Percentiles rank a stretch among this genome's conserved stretches.
Conservation (phyloP, 2,888 invertebrate genomes). For the Hemistola chrysoprasaria region DNA sequence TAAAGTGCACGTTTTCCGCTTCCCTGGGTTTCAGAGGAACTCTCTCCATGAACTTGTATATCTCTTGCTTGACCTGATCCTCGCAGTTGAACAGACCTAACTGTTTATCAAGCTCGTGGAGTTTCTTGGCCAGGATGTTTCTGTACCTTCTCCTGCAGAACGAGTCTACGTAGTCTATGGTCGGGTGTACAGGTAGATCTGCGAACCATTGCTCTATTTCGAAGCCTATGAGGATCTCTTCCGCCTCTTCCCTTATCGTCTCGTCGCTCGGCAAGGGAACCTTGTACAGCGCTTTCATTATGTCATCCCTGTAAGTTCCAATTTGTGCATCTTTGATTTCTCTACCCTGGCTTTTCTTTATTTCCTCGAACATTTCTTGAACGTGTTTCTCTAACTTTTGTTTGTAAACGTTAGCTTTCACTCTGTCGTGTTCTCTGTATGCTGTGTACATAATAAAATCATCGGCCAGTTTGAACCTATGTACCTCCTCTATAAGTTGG, state of each 20-base stretch:
- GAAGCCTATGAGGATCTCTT: constrained; percentile 49
- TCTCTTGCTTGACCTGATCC: constrained; percentile 40
- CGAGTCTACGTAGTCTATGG: constrained; percentile 30
- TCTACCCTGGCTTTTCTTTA: constrained; percentile 41
- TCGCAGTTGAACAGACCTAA: constrained; percentile 26
- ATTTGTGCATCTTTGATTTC: constrained; percentile 38
- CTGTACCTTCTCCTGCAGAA: constrained; percentile 39
- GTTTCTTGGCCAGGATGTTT: constrained; percentile 48
- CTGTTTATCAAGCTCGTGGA: constrained; percentile 44
- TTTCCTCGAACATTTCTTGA: constrained; percentile 39
- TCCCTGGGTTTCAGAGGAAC: constrained; percentile 37
- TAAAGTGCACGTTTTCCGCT: constrained; percentile 38
- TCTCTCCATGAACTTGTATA: constrained; percentile 41
- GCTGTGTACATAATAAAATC: constrained; percentile 46
- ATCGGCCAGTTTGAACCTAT: constrained; percentile 49
- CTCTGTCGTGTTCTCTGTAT: constrained; percentile 45
- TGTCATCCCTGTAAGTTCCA: constrained; percentile 38
- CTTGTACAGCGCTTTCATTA: constrained; percentile 46
- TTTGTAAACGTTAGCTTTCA: constrained; percentile 47
- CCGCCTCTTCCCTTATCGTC: constrained; percentile 51
- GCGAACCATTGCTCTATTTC: constrained; percentile 61
- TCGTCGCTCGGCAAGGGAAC: constrained; percentile 52
- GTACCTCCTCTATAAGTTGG: constrained; percentile 44
- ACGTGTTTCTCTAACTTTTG: constrained; percentile 46
- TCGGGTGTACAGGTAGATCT: constrained; percentile 45